Conservation (phyloP, 2,888 invertebrate species). For the Neoscelio sp. region DNA sequence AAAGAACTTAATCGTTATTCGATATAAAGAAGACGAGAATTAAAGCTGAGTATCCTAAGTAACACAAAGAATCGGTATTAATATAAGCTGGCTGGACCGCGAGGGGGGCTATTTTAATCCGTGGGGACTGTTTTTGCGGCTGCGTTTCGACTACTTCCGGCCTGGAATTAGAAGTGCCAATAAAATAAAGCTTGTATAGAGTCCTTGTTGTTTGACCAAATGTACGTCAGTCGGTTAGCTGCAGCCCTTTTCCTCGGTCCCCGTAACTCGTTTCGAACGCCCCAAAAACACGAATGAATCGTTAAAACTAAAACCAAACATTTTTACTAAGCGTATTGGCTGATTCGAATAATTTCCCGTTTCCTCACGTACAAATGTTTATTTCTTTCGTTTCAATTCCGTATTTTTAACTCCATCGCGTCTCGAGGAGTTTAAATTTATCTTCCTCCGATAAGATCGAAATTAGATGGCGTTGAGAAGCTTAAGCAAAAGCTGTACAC, state of each 20-base stretch:
- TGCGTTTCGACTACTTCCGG: constrained; percentile 79
- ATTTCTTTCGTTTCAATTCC: neutral
- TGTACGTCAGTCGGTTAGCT: constrained; percentile 54
- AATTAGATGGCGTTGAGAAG: too few species aligned
- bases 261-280: constrained; percentile 46
- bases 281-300: constrained; percentile 52
- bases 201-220: constrained; percentile 68
- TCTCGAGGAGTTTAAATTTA: too few species aligned
- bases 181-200: constrained; percentile 72
- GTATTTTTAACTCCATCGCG: too few species aligned
- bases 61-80: constrained; percentile 66
- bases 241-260: constrained; percentile 35
- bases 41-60: constrained; percentile 44
- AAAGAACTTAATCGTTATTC: too few species aligned
- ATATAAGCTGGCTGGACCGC: constrained; percentile 39
- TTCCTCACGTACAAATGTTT: constrained; percentile 4
- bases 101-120: constrained; percentile 75
- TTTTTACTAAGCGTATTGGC: constrained; percentile 28
- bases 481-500: too few species aligned
- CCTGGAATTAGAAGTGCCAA: constrained; percentile 81
- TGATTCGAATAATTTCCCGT: constrained; percentile 18
- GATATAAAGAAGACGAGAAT: constrained; percentile 16
- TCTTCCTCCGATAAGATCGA: neutral
- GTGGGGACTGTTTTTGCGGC: constrained; percentile 77
- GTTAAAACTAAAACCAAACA: constrained; percentile 46